Evolutionary conservation across 2,797 vertebrate species (phyloP), one percentile per base, ranked within the genome.

Genomic region (Poeciliopsis infans): DNA sequence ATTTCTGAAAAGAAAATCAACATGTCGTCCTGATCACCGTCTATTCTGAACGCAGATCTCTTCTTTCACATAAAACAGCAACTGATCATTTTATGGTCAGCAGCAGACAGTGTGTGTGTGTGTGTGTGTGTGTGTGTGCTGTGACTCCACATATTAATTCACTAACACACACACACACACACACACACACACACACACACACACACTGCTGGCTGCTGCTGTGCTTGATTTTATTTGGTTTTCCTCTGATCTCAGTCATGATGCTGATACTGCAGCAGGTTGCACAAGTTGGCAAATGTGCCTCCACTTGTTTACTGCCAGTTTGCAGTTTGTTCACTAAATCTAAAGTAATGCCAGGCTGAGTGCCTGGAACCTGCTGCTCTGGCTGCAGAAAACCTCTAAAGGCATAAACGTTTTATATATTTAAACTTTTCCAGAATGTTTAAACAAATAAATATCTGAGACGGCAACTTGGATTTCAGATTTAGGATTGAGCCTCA

Each of bases 251-350:
- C 64, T 68, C 64, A 68, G 64, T 25, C 41, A 41, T 68, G 36
- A 66, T 39, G 36, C 41, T 70, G 68, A 45, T 25, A 41, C 23
- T n/a, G 39, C 68, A 45, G 68, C 68, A 45, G 68, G 68, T 70
- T 43, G 66, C 39, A 69, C 15, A 23, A 69, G 23, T 69, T 45
- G 41, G 66, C 12, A 45, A 69, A 69, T 45, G 23, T 43, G 5
- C 2, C 20, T 13, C 45, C 39, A 70, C 68, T 41, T 70, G 68
- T 70, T 45, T 70, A 45, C 39, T 43, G 25, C 23, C 41, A 70
- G 39, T 45, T 43, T 70, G 23, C 41, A 70, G 41, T 23, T 33
- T 70, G 68, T 23, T 16, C 68, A 45, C 16, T 70, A 45, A n/a
- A 70, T 70, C 68, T 23, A 28, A 45, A 43, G 23, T 25, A 45